Conservation (phyloP, 2,113 vertebrate species). For the Excalfactoria chinensis region DNA sequence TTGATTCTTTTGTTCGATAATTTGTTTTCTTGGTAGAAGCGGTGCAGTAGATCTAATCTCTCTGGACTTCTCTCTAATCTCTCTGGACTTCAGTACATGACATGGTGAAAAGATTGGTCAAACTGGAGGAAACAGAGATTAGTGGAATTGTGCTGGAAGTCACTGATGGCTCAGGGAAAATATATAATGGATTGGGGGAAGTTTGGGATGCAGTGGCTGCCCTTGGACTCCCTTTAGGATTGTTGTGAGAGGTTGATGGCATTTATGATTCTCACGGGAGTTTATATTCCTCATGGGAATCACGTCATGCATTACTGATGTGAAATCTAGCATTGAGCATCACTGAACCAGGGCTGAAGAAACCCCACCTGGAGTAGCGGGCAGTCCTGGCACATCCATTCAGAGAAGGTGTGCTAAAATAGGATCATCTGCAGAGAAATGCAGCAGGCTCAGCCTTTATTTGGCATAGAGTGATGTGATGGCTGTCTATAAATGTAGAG, state of each 20-base stretch:
- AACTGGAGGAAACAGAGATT: background rate
- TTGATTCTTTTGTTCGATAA: constrained; percentile 49
- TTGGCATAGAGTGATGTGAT: background rate
- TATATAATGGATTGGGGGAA: background rate
- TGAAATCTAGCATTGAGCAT: background rate
- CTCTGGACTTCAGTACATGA: constrained; percentile 11
- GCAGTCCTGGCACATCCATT: background rate
- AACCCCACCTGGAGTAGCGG: background rate
- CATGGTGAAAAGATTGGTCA: constrained; percentile 4
- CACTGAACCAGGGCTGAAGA: background rate
- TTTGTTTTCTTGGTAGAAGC: constrained; percentile 46
- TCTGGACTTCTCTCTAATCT: constrained; percentile 47
- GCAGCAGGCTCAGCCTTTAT: background rate
- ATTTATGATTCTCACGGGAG: background rate
- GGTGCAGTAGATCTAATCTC: constrained; percentile 42
- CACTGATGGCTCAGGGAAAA: background rate
- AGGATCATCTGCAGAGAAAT: background rate
- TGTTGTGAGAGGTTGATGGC: background rate
- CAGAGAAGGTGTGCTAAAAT: background rate
- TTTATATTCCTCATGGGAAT: background rate
- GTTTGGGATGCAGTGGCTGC: background rate
- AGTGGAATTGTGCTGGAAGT: background rate
- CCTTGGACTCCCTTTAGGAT: background rate
- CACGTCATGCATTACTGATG: background rate
- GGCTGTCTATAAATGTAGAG: background rate